Percentiles rank a stretch among this genome's conserved stretches.
Conservation (phyloP, 2,797 vertebrate genomes). For the Rhincodon typus region DNA sequence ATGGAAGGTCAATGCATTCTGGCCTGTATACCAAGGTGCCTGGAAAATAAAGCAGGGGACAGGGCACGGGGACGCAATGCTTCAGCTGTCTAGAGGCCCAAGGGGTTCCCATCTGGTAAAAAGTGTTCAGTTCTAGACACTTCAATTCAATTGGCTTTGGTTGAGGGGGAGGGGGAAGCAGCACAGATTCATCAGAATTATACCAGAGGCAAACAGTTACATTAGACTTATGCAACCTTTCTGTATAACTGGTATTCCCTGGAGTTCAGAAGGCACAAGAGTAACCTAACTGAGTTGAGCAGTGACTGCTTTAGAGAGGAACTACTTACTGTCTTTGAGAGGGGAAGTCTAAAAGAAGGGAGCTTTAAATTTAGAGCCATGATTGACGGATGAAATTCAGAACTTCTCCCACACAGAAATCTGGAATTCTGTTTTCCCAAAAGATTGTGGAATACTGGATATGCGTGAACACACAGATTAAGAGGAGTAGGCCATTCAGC, state of each 20-base stretch:
- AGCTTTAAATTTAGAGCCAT: background rate
- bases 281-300: too few relatives aligned
- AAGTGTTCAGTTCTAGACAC: background rate
- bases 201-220: background rate
- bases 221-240: background rate
- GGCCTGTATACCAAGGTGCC: background rate
- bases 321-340: background rate
- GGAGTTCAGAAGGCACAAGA: background rate
- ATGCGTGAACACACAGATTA: background rate
- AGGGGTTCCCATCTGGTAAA: background rate
- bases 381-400: too few relatives aligned
- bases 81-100: background rate
- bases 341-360: background rate
- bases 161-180: background rate
- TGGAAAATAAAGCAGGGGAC: background rate
- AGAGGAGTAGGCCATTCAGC: too few relatives aligned
- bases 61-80: background rate
- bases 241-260: background rate
- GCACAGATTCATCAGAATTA: background rate
- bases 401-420: background rate
- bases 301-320: too few relatives aligned
- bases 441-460: background rate
- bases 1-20: too few relatives aligned
- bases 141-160: background rate
- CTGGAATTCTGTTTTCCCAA: background rate